Evolutionary conservation across 2,797 vertebrate species (phyloP).

Genomic region (Pseudotriccus pelzelni): DNA sequence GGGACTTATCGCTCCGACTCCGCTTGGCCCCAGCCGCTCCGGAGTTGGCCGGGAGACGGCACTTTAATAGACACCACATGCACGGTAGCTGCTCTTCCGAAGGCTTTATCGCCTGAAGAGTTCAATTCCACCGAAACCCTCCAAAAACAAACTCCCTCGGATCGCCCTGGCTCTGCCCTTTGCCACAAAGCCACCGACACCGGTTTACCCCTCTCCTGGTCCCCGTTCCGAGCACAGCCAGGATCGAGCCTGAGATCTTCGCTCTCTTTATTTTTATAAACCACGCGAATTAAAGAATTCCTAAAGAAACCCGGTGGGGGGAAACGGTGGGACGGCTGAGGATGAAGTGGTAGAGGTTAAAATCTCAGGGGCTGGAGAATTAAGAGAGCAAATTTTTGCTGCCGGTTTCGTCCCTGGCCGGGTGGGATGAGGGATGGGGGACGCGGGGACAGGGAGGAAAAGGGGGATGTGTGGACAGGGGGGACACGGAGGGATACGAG

Average conservation of each 20-base stretch:
- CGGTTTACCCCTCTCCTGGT: fast-evolving
- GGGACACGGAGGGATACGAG: background rate
- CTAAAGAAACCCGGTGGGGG: background rate
- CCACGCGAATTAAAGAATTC: background rate
- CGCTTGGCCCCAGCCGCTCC: background rate
- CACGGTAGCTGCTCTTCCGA: conserved; percentile 50
- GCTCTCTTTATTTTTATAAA: background rate
- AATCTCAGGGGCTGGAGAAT: background rate
- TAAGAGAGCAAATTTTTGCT: background rate
- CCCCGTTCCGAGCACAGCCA: fast-evolving
- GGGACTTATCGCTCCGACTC: background rate
- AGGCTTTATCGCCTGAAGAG: background rate
- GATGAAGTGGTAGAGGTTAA: background rate
- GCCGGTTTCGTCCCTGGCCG: background rate
- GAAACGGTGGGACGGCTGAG: background rate
- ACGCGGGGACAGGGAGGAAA: background rate
- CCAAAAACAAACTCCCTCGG: background rate
- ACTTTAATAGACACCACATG: conserved; percentile 55
- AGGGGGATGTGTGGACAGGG: background rate
- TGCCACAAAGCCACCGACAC: background rate
- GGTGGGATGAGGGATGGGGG: background rate
- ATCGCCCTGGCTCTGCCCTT: background rate
- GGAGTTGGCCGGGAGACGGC: background rate
- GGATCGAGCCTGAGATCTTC: background rate
- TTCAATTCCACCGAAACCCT: background rate